Evolutionary conservation across 2,113 vertebrate genomes (phyloP).

Genomic region (Colinus virginianus): DNA sequence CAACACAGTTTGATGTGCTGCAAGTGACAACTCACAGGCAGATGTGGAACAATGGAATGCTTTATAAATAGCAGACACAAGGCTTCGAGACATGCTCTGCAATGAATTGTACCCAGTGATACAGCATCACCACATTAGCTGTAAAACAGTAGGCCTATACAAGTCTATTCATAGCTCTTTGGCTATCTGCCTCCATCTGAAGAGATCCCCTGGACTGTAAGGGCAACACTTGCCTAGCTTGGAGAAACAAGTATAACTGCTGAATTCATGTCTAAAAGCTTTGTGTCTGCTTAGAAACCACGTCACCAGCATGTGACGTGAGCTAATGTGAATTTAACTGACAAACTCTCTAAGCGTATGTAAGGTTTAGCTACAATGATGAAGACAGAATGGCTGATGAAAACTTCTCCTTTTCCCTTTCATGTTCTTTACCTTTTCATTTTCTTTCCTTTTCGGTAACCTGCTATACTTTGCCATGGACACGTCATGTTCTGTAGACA

Average conservation of each 20-base stretch:
- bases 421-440: slow-evolving; percentile 87
- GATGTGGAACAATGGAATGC: neutral
- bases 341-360: neutral
- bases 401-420: neutral
- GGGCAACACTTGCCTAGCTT: neutral
- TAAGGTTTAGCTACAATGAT: neutral
- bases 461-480: slow-evolving; percentile 98
- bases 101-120: neutral
- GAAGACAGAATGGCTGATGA: neutral
- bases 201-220: neutral
- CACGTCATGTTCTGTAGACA: slow-evolving; percentile 90
- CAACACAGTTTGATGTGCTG: neutral
- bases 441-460: slow-evolving; percentile 94
- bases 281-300: slow-evolving; percentile 4
- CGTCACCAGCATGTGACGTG: neutral
- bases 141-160: neutral
- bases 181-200: neutral
- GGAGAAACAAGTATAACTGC: neutral
- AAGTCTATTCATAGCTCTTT: slow-evolving; percentile 5
- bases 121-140: slow-evolving; percentile 11
- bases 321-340: slow-evolving; percentile 12
- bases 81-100: neutral
- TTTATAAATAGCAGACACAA: slow-evolving; percentile 46
- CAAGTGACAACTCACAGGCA: neutral
- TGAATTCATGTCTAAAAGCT: slow-evolving; percentile 20